Conservation (phyloP, 2,797 vertebrate species). For the Manis javanica region DNA sequence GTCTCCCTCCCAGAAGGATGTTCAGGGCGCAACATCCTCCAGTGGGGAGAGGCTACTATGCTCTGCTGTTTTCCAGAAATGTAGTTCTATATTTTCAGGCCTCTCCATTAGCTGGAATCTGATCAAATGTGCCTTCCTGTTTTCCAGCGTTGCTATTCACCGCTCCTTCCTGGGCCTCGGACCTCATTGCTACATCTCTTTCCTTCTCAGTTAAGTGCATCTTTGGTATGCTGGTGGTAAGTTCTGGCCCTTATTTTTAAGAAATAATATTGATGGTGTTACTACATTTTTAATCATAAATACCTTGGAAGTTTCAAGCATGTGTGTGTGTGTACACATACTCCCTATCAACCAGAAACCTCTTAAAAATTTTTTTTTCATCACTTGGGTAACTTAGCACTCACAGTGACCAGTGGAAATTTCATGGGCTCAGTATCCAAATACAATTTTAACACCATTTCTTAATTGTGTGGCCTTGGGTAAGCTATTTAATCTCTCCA, state of each 20-base stretch:
- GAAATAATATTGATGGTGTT: not conserved
- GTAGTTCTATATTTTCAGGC: fast-evolving
- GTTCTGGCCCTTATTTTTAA: not conserved
- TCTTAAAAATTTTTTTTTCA: too few relatives aligned
- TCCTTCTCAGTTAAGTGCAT: not conserved
- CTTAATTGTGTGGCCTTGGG: not conserved
- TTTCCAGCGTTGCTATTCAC: fast-evolving
- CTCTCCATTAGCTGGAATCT: fast-evolving
- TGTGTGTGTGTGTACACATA: fast-evolving
- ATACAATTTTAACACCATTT: not conserved
- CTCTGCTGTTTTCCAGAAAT: not conserved
- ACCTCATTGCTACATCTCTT: fast-evolving
- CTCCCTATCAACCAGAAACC: not conserved
- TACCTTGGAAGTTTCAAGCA: not conserved
- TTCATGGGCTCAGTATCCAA: not conserved
- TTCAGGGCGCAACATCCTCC: not conserved
- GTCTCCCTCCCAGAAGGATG: not conserved
- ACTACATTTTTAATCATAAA: not conserved
- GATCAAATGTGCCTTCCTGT: not conserved
- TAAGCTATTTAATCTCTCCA: not conserved
- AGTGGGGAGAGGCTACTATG: fast-evolving
- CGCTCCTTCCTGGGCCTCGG: fast-evolving
- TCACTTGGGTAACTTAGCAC: not conserved
- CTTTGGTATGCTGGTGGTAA: not conserved
- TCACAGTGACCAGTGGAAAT: not conserved